Evolutionary conservation across 2,797 vertebrate genomes (phyloP).

Genomic region (Potorous gilbertii): DNA sequence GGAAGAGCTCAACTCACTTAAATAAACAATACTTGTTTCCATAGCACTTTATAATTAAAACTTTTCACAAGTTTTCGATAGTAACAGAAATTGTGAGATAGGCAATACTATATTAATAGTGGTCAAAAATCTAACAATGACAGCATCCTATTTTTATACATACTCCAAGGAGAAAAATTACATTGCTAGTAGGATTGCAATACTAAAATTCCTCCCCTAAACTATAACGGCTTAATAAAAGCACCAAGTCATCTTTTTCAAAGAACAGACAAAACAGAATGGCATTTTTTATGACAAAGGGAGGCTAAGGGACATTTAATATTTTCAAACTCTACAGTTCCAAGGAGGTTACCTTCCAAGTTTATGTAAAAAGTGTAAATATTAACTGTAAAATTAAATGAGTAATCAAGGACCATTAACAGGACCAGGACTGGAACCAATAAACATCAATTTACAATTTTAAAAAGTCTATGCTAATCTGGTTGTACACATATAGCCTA

Average conservation of each 20-base stretch:
- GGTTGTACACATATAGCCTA: too few species aligned
- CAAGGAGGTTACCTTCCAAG: neutral
- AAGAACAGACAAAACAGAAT: neutral
- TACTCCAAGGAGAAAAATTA: slow-evolving; percentile 1
- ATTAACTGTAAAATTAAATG: neutral
- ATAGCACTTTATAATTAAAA: neutral
- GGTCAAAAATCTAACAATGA: slow-evolving; percentile 4
- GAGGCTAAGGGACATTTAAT: neutral
- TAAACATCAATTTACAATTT: neutral
- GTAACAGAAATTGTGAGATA: neutral
- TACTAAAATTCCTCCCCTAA: slow-evolving; percentile 21
- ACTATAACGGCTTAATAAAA: neutral
- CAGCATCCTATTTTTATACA: slow-evolving; percentile 18
- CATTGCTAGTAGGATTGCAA: slow-evolving; percentile 9
- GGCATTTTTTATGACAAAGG: neutral
- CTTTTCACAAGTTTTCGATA: neutral
- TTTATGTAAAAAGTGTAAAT: neutral
- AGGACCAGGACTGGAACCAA: neutral
- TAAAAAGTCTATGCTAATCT: too few species aligned
- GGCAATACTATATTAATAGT: neutral
- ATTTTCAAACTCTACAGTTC: neutral
- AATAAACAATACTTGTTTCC: neutral
- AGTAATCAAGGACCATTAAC: neutral
- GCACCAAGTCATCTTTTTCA: neutral
- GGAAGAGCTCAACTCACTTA: neutral